A percentile compares a stretch with the other conserved stretches of the same genome.
Evolutionary conservation across 1,140 invertebrate species (phyloP).

Genomic region (Akabosia matsudoensis): DNA sequence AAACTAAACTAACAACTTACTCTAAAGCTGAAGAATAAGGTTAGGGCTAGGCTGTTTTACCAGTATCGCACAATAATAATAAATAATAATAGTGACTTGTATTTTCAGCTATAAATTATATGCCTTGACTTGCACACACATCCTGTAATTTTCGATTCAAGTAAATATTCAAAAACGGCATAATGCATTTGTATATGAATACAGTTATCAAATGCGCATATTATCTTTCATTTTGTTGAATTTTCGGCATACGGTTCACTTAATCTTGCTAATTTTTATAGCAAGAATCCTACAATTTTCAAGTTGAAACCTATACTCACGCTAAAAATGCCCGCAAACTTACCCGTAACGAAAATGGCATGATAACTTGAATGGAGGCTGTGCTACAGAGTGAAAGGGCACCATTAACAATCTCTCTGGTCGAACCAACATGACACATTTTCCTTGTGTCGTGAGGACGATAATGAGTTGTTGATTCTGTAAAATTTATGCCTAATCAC

Average conservation of each 20-base stretch:
- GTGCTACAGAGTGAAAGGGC: background rate
- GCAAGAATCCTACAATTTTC: too few relatives aligned
- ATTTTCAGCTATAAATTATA: background rate
- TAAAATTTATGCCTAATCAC: background rate
- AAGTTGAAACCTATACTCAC: too few relatives aligned
- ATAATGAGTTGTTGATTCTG: slow-evolving; percentile 1
- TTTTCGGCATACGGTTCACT: too few relatives aligned
- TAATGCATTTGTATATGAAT: too few relatives aligned
- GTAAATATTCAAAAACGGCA: too few relatives aligned
- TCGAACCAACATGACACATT: background rate
- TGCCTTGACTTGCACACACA: background rate
- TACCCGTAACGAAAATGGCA: background rate
- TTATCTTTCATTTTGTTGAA: too few relatives aligned
- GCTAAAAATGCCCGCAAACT: too few relatives aligned
- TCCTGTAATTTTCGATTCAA: too few relatives aligned
- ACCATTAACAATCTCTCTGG: background rate
- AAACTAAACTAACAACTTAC: background rate
- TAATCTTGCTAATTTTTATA: too few relatives aligned
- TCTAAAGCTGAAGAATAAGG: background rate
- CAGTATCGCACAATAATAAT: background rate
- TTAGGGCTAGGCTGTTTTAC: background rate
- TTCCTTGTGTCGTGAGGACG: background rate
- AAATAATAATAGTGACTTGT: background rate
- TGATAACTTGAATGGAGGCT: background rate
- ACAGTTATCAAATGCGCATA: too few relatives aligned